phyloP scores from a whole-genome alignment of 2,888 invertebrate species.

The Ditula angustiorana region DNA sequence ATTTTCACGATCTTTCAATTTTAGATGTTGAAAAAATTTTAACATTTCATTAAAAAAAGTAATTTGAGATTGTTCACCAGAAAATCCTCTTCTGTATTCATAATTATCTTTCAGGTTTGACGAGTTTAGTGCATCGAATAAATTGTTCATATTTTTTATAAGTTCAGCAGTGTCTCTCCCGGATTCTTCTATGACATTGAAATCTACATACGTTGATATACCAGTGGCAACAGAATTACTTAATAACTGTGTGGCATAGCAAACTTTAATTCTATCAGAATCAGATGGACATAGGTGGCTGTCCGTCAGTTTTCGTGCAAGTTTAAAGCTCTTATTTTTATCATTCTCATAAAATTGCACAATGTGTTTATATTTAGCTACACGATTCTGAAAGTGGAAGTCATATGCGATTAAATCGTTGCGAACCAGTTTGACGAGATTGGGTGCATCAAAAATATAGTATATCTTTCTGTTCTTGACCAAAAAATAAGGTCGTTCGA shows the following conservation, averaged over 20 bases:
- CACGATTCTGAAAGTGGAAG: neutral
- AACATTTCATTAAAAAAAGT: conserved; percentile 42
- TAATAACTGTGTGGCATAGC: conserved; percentile 50
- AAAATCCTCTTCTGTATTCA: conserved; percentile 42
- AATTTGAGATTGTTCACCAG: conserved; percentile 40
- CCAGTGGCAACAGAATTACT: conserved; percentile 49
- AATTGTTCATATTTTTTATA: neutral
- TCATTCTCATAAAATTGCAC: conserved; percentile 46
- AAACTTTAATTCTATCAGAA: conserved; percentile 48
- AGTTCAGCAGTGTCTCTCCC: conserved; percentile 24
- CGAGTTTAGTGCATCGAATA: neutral
- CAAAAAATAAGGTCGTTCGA: conserved; percentile 48
- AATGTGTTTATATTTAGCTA: neutral
- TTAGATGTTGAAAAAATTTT: conserved; percentile 39
- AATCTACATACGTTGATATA: neutral
- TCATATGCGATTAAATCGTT: conserved; percentile 43
- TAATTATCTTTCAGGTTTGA: neutral
- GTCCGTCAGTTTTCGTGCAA: conserved; percentile 43
- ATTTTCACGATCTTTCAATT: conserved; percentile 30
- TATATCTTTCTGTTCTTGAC: conserved; percentile 48
- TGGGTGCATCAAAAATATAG: conserved; percentile 52
- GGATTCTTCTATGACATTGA: neutral
- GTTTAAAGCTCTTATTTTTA: conserved; percentile 42
- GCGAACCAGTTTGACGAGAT: conserved; percentile 49
- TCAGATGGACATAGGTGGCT: neutral